Evolutionary conservation across 2,113 vertebrate species (phyloP).

Genomic region (Aspiorhynchus laticeps): DNA sequence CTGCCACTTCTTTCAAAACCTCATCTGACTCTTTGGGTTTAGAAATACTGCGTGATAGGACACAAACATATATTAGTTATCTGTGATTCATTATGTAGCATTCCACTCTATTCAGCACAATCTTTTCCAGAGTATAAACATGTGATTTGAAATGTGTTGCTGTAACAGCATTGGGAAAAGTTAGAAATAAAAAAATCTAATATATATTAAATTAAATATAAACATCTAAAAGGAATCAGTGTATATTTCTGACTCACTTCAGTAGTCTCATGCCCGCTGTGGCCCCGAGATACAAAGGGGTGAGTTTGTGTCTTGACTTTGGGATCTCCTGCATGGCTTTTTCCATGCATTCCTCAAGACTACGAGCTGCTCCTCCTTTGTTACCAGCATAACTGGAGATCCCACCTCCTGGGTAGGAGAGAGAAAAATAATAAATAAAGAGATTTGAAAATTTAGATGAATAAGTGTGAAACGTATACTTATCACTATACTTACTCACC

Average conservation of each 20-base stretch:
- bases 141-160: background rate
- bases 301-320: constrained; percentile 67
- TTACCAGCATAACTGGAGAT: constrained; percentile 70
- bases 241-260: constrained; percentile 70
- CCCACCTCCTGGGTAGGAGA: constrained; percentile 60
- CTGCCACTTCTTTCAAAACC: constrained; percentile 73
- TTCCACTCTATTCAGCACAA: constrained; percentile 47
- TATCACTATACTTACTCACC: constrained; percentile 69
- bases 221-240: too few species aligned
- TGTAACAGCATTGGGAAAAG: background rate
- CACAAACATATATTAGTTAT: constrained; percentile 66
- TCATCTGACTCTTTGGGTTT: constrained; percentile 60
- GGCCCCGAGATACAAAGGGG: constrained; percentile 79
- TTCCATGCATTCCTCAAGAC: constrained; percentile 74
- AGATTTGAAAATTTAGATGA: background rate
- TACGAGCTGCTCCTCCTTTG: constrained; percentile 63
- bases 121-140: constrained; percentile 60
- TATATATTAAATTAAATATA: too few species aligned
- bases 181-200: too few species aligned
- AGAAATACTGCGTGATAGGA: constrained; percentile 67
- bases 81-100: constrained; percentile 72
- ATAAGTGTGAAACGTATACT: background rate
- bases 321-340: constrained; percentile 73
- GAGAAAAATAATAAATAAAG: background rate
- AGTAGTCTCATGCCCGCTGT: constrained; percentile 88